Percentiles rank a stretch among this genome's conserved stretches.
Conservation (phyloP, 2,113 vertebrate species). For the Anhinga rufa region DNA sequence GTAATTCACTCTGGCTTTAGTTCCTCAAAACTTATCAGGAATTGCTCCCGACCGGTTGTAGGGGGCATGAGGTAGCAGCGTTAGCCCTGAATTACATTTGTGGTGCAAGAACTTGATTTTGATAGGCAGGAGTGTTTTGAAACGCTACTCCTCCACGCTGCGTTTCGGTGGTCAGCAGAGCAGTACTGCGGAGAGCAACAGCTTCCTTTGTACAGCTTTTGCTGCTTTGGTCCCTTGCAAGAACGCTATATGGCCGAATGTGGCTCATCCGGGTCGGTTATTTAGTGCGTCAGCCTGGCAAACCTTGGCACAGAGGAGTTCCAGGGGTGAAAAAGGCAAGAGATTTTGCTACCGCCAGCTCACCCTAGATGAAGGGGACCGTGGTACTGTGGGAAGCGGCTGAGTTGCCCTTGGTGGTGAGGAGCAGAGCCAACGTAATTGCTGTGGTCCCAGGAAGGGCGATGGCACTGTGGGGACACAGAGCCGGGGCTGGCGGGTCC, state of each 20-base stretch:
- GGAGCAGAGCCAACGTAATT: neutral
- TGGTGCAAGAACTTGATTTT: neutral
- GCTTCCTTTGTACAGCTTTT: neutral
- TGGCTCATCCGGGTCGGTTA: neutral
- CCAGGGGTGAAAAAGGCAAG: neutral
- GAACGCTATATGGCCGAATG: rapidly evolving
- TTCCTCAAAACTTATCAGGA: neutral
- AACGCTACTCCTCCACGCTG: rapidly evolving
- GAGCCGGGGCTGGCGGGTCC: rapidly evolving
- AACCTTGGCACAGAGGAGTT: neutral
- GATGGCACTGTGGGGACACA: neutral
- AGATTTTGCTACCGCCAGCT: neutral
- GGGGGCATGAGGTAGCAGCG: neutral
- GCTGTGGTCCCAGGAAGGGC: rapidly evolving
- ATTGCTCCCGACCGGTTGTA: neutral
- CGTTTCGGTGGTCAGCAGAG: neutral
- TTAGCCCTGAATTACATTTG: neutral
- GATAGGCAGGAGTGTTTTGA: neutral
- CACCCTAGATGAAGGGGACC: neutral
- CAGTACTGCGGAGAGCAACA: neutral
- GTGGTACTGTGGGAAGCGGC: neutral
- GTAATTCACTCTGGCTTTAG: neutral
- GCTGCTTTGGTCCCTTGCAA: neutral
- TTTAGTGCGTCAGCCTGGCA: neutral
- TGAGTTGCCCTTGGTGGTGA: neutral